These are phyloP conservation scores for Sclerodermus sp. DNA, from an alignment of 2,888 invertebrate genomes.

Conservation along the genomic window DNA sequence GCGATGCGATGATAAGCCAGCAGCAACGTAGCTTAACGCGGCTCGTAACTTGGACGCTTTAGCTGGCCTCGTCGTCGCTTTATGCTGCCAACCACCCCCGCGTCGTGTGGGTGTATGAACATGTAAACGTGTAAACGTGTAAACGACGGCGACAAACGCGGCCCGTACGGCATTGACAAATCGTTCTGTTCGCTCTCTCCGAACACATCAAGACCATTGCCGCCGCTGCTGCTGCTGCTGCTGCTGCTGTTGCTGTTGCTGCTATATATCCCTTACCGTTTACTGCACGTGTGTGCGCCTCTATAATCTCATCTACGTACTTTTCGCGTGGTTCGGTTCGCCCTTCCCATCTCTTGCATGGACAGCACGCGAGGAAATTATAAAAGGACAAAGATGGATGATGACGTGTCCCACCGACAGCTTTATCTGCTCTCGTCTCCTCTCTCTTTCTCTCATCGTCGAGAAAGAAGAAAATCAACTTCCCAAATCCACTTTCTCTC, in stretches of 20 bases:
- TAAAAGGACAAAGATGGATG: conserved; percentile 15
- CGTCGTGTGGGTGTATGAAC: neutral
- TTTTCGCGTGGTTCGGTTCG: conserved; percentile 12
- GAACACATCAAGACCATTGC: conserved; percentile 3
- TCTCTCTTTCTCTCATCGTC: no score
- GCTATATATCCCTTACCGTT: no score
- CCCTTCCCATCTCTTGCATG: conserved; percentile 1
- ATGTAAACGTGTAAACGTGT: neutral
- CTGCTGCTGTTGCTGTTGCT: no score
- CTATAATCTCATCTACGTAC: conserved; percentile 6
- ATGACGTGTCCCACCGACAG: no score
- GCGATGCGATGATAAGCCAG: conserved; percentile 6
- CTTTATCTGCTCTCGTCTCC: no score
- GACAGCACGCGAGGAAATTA: conserved; percentile 30
- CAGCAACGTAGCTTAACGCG: no score
- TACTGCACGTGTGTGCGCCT: no score
- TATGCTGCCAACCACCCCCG: neutral
- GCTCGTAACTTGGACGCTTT: no score
- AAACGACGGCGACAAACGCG: conserved; percentile 19
- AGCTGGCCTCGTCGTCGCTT: no score
- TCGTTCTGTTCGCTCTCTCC: conserved; percentile 11
- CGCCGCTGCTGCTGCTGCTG: no score
- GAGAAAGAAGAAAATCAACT: no score
- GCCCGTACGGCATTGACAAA: conserved; percentile 20
- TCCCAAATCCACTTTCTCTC: no score